phyloP scores from a whole-genome alignment of 2,113 vertebrate genomes.

The Leiothrix lutea region DNA sequence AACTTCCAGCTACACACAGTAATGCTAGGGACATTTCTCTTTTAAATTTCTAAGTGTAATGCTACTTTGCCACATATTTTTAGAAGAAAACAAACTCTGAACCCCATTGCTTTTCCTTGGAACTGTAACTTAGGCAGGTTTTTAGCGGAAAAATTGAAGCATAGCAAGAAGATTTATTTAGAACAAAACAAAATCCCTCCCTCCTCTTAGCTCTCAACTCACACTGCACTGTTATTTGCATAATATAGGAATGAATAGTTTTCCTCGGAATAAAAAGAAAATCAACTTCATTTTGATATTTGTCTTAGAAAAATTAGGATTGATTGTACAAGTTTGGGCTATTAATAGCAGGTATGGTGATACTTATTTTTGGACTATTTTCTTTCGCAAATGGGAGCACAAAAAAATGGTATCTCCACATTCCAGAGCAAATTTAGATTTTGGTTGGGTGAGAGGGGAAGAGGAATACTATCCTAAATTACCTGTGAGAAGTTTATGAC shows the following conservation, averaged over 20 bases:
- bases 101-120: background rate
- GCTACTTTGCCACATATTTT: background rate
- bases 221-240: background rate
- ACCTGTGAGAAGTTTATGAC: constrained; percentile 56
- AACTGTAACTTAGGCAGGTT: constrained; percentile 29
- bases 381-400: background rate
- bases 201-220: background rate
- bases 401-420: background rate
- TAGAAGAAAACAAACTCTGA: background rate
- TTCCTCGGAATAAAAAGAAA: background rate
- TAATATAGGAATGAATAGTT: background rate
- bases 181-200: constrained; percentile 11
- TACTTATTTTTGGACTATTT: background rate
- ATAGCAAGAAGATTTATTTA: background rate
- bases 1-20: constrained; percentile 16
- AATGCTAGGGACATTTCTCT: background rate
- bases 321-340: background rate
- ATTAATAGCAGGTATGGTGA: background rate
- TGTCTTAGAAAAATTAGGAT: background rate
- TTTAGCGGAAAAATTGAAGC: constrained; percentile 15
- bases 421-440: constrained; percentile 16
- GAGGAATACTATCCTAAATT: constrained; percentile 33
- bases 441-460: background rate
- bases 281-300: background rate
- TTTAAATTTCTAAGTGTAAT: constrained; percentile 29